phyloP scores from a whole-genome alignment of 1,140 invertebrate species.

The Pseudomyrmex pallidus region DNA sequence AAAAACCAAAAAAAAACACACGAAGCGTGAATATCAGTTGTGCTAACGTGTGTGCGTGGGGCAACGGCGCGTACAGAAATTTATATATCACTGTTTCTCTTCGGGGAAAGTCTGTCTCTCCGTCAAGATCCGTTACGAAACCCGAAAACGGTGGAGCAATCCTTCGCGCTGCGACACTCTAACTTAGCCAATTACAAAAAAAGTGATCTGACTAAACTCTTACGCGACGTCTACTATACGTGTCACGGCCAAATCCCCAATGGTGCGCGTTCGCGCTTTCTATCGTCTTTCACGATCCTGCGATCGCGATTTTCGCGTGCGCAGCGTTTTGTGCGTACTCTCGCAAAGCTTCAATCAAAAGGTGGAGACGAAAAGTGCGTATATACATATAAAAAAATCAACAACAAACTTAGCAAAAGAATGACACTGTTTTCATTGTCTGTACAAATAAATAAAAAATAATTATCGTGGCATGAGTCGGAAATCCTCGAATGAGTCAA shows the following conservation, averaged over 20 bases:
- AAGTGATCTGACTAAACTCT: slow-evolving; percentile 21
- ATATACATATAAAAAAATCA: not conserved
- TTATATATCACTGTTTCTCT: too few species aligned
- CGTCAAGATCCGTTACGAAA: not conserved
- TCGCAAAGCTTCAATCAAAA: not conserved
- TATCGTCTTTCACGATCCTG: slow-evolving; percentile 1
- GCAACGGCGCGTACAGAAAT: too few species aligned
- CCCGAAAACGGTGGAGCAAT: not conserved
- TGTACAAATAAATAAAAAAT: too few species aligned
- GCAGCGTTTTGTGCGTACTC: not conserved
- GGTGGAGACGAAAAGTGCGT: too few species aligned
- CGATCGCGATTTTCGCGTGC: slow-evolving; percentile 5
- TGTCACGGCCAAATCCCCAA: slow-evolving; percentile 59
- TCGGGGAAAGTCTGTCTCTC: too few species aligned
- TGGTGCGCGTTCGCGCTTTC: slow-evolving; percentile 52
- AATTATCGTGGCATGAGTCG: too few species aligned
- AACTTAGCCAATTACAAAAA: slow-evolving; percentile 15
- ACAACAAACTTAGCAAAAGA: not conserved
- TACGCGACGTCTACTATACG: slow-evolving; percentile 21
- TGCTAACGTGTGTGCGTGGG: not conserved
- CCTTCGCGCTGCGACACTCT: too few species aligned
- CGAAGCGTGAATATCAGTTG: slow-evolving; percentile 68
- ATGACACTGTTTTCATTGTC: not conserved
- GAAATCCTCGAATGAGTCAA: too few species aligned
- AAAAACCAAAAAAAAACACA: slow-evolving; percentile 77